phyloP scores from a whole-genome alignment of 2,113 vertebrate species.

The Gadus macrocephalus region DNA sequence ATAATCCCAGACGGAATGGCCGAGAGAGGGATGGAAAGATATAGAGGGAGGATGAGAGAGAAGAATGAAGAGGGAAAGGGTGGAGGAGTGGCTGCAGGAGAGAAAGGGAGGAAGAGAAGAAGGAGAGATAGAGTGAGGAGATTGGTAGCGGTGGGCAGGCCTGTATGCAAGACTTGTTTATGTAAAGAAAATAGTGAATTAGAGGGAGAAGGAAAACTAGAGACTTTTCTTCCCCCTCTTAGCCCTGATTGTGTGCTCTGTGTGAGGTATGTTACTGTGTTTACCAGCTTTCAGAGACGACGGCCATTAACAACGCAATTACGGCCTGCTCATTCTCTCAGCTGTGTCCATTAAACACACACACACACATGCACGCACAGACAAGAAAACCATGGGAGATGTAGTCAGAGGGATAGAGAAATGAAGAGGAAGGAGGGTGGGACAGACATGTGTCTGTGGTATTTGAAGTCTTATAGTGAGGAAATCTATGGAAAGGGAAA shows the following conservation, averaged over 20 bases:
- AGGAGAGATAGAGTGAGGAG: neutral
- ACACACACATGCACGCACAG: neutral
- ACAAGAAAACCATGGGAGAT: neutral
- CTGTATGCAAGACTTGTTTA: no score
- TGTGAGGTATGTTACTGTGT: no score
- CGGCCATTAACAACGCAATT: no score
- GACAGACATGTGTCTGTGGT: neutral
- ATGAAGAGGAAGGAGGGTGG: neutral
- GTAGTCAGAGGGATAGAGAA: neutral
- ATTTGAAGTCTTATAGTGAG: constrained; percentile 15
- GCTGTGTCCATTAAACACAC: neutral
- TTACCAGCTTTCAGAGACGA: no score
- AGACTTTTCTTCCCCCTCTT: neutral
- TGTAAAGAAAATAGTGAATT: neutral
- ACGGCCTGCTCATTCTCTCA: no score
- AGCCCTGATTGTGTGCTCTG: neutral
- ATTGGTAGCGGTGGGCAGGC: no score
- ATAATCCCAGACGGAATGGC: neutral
- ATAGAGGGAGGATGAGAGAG: neutral
- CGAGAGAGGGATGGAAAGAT: neutral
- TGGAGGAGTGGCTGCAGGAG: neutral
- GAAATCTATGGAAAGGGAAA: neutral
- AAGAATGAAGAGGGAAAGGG: neutral
- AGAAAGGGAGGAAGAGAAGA: neutral
- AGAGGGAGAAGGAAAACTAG: neutral